Evolutionary conservation across 2,797 vertebrate species (phyloP).

Genomic region (Leptoclinus maculatus): DNA sequence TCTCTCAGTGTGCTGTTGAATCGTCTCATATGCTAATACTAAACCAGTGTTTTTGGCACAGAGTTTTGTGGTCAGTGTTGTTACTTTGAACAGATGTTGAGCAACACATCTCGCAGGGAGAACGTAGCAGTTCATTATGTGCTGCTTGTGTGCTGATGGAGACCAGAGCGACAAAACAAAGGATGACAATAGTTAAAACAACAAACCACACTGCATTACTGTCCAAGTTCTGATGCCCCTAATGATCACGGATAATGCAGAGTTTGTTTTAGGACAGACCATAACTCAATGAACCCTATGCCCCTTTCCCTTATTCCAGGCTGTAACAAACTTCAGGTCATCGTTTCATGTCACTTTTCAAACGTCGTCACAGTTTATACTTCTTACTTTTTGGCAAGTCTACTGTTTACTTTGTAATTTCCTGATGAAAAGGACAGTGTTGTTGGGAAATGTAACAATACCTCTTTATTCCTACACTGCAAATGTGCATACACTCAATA

Average conservation of each 20-base stretch:
- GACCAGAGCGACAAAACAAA: constrained; percentile 52
- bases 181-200: constrained; percentile 45
- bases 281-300: not conserved
- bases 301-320: not conserved
- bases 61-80: constrained; percentile 60
- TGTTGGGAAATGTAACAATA: constrained; percentile 9
- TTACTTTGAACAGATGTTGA: constrained; percentile 75
- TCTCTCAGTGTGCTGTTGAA: constrained; percentile 17
- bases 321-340: not conserved
- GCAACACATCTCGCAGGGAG: constrained; percentile 61
- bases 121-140: constrained; percentile 60
- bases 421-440: not conserved
- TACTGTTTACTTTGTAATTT: not conserved
- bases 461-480: not conserved
- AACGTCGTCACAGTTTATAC: not conserved
- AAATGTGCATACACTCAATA: not conserved
- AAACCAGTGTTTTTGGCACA: constrained; percentile 49
- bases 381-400: not conserved
- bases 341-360: constrained; percentile 2
- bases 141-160: constrained; percentile 55
- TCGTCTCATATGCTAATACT: constrained; percentile 54
- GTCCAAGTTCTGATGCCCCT: constrained; percentile 32
- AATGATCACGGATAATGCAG: not conserved
- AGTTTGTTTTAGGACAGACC: constrained; percentile 14
- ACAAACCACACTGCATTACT: constrained; percentile 38